These are phyloP conservation scores for Rhagoletis zephyria DNA, from an alignment of 1,140 invertebrate genomes.

Conservation along the genomic window DNA sequence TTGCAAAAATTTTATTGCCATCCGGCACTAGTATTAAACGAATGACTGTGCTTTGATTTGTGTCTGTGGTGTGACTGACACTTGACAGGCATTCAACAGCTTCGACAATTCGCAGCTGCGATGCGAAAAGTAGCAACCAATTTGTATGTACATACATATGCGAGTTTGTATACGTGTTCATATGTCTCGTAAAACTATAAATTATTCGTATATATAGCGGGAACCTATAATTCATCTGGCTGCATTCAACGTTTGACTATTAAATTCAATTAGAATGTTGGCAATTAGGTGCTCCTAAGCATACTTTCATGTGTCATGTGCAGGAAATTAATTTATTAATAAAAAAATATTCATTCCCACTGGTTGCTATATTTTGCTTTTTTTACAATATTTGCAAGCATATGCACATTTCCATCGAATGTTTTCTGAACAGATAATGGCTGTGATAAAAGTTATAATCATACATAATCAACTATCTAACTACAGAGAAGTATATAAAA, in stretches of 20 bases:
- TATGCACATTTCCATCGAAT: no score
- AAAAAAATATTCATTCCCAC: background rate
- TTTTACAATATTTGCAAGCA: no score
- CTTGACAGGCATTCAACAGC: background rate
- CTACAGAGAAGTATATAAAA: no score
- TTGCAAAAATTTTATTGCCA: background rate
- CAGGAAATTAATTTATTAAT: no score
- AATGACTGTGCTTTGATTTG: conserved; percentile 20
- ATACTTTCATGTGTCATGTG: background rate
- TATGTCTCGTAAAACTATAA: background rate
- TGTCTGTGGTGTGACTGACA: background rate
- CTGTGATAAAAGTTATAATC: no score
- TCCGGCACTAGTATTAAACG: background rate
- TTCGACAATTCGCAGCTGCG: background rate
- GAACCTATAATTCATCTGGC: background rate
- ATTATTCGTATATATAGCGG: no score
- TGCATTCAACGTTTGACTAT: background rate
- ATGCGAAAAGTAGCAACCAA: no score
- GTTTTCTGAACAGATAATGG: no score
- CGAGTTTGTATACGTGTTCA: no score
- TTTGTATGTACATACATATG: no score
- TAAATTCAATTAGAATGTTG: background rate
- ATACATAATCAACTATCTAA: no score
- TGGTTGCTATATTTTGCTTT: no score
- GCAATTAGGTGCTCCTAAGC: background rate